These are phyloP conservation scores for Petrocephalus sullivani DNA, from an alignment of 2,797 vertebrate species.

Conservation along the genomic window DNA sequence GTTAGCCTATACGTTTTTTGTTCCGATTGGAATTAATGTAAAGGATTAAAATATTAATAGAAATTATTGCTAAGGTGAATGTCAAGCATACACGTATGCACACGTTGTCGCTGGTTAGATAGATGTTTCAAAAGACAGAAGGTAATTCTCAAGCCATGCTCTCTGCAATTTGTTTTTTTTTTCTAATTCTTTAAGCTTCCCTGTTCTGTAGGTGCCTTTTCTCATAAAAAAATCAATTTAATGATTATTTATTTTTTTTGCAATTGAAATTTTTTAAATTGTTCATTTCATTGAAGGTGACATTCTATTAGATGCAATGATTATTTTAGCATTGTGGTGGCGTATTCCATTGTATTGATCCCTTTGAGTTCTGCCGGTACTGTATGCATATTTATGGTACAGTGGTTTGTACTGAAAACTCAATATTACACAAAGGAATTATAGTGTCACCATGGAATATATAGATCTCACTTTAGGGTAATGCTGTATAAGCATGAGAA, in stretches of 20 bases:
- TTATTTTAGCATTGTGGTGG: neutral
- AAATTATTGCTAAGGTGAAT: neutral
- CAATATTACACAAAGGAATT: conserved; percentile 2
- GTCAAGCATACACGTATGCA: neutral
- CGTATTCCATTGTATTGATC: neutral
- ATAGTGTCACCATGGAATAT: conserved; percentile 5
- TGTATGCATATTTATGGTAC: neutral
- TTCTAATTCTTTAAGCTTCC: neutral
- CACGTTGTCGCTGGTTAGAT: neutral
- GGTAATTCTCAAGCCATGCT: neutral
- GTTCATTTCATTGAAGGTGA: neutral
- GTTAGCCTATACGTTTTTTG: neutral
- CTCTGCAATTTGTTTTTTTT: neutral
- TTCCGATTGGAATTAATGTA: neutral
- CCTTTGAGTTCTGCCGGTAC: neutral
- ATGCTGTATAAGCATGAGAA: conserved; percentile 17
- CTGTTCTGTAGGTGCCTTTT: neutral
- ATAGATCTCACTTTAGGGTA: conserved; percentile 9
- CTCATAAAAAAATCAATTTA: neutral
- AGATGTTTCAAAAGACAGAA: neutral
- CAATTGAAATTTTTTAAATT: neutral
- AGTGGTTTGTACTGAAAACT: neutral
- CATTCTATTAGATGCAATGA: conserved; percentile 10
- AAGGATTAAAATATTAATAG: neutral
- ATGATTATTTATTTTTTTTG: neutral